phyloP scores from a whole-genome alignment of 2,797 vertebrate genomes.

The Xenops minutus region DNA sequence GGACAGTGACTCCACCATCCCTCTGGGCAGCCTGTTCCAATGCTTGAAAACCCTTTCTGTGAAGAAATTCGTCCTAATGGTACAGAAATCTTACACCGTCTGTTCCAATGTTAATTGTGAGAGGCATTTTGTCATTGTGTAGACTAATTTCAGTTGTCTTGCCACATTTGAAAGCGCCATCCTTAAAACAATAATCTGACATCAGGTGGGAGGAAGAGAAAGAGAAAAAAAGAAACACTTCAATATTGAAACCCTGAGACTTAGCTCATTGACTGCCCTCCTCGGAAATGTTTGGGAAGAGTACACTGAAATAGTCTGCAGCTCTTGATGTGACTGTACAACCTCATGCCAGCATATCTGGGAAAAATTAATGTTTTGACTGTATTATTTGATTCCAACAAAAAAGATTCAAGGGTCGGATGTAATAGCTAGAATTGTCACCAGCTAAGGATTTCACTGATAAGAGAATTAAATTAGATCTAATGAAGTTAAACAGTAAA shows the following conservation, averaged over 20 bases:
- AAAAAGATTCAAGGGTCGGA: background rate
- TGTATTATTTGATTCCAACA: background rate
- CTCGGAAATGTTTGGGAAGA: background rate
- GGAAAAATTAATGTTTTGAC: background rate
- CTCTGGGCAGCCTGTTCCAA: fast-evolving
- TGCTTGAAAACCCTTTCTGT: background rate
- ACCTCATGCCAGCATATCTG: background rate
- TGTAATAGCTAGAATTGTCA: background rate
- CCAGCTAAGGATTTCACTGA: background rate
- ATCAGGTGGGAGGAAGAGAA: background rate
- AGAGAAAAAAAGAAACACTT: background rate
- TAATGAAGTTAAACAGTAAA: background rate
- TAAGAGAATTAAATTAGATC: background rate
- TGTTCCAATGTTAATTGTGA: background rate
- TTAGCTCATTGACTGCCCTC: background rate
- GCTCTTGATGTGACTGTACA: background rate
- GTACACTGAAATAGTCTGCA: background rate
- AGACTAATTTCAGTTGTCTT: background rate
- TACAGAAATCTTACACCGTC: background rate
- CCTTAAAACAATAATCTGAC: background rate
- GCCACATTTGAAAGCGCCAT: background rate
- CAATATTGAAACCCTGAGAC: background rate
- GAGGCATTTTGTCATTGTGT: background rate
- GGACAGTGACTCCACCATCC: background rate
- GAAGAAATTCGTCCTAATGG: background rate